Evolutionary conservation across 1,140 invertebrate species (phyloP).

Genomic region (Heliothis virescens): DNA sequence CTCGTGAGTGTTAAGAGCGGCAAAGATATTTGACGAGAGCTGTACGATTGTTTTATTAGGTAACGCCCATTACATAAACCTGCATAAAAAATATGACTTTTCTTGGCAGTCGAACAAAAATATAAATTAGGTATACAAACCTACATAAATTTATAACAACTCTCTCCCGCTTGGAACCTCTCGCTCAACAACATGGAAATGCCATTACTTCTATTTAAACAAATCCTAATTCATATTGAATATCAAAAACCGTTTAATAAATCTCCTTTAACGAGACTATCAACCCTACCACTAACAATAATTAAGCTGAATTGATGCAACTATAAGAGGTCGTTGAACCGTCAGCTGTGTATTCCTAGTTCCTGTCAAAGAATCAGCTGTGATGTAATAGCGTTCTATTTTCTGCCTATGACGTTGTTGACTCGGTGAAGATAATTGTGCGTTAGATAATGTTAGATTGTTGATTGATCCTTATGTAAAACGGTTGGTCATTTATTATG

Average conservation of each 20-base stretch:
- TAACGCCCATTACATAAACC: too few species aligned
- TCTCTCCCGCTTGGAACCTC: too few species aligned
- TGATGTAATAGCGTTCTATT: background rate
- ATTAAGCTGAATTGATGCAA: slow-evolving; percentile 76
- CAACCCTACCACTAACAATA: slow-evolving; percentile 73
- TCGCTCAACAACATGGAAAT: too few species aligned
- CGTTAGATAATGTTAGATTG: background rate
- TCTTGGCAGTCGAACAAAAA: too few species aligned
- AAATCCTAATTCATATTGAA: background rate
- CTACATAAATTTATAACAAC: too few species aligned
- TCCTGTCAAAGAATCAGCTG: slow-evolving; percentile 58
- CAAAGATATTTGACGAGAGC: too few species aligned
- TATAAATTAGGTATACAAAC: too few species aligned
- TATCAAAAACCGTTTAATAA: slow-evolving; percentile 12
- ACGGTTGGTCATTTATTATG: too few species aligned
- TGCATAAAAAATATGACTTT: too few species aligned
- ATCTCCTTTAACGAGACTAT: background rate
- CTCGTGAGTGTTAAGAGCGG: too few species aligned
- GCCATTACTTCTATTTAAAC: background rate
- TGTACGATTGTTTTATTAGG: too few species aligned
- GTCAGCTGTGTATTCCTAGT: slow-evolving; percentile 65
- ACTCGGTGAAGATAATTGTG: slow-evolving; percentile 1
- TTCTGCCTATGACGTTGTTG: background rate
- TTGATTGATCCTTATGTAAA: too few species aligned
- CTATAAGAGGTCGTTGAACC: slow-evolving; percentile 64